These are phyloP conservation scores for Cotesia typhae DNA, from an alignment of 1,140 invertebrate species.

Conservation along the genomic window DNA sequence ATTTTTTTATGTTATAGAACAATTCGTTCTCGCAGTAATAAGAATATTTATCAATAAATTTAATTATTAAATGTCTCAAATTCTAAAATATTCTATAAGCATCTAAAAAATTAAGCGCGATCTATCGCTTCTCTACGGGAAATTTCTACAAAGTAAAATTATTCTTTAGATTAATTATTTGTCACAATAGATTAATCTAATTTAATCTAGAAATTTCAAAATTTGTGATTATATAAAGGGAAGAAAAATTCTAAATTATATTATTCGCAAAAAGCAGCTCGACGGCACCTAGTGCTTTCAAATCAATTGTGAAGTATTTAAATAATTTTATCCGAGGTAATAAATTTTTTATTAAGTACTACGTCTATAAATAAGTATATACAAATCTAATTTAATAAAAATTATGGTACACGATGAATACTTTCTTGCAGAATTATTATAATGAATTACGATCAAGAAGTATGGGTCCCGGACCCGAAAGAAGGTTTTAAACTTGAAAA, in stretches of 20 bases:
- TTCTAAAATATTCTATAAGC: background rate
- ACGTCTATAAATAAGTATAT: no score
- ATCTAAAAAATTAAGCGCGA: background rate
- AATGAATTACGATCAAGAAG: conserved; percentile 80
- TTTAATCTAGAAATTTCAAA: background rate
- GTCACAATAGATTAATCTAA: background rate
- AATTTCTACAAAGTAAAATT: background rate
- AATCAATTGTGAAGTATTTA: background rate
- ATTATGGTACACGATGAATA: background rate
- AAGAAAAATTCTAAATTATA: background rate
- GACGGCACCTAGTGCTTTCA: conserved; percentile 45
- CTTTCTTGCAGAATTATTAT: conserved; percentile 40
- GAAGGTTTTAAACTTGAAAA: conserved; percentile 91
- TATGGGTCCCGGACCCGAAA: conserved; percentile 91
- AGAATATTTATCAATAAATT: background rate
- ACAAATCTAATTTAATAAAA: no score
- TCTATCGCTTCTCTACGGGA: no score
- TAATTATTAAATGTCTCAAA: background rate
- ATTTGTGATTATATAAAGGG: background rate
- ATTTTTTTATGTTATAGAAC: background rate
- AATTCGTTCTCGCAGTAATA: conserved; percentile 28
- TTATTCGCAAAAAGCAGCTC: conserved; percentile 30
- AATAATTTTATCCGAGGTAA: background rate
- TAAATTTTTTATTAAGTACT: background rate
- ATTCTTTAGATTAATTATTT: no score